Percentiles rank a stretch among this genome's conserved stretches.
Evolutionary conservation across 2,888 invertebrate species (phyloP).

Genomic region (Phytoseiulus persimilis): DNA sequence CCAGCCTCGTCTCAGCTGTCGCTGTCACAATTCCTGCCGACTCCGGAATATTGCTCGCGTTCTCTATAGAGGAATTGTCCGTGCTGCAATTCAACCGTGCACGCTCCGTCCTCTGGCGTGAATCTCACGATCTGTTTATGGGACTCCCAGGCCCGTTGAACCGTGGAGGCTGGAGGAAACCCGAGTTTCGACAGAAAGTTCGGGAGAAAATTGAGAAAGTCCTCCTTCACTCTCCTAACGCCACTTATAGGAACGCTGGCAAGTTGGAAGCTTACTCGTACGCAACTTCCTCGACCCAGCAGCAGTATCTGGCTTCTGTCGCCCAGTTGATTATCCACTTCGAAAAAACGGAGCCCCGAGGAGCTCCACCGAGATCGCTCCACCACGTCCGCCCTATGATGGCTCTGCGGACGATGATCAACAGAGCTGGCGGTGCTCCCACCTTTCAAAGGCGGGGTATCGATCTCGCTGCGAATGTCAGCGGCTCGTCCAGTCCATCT

Average conservation of each 20-base stretch:
- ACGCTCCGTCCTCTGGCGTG: too few species aligned
- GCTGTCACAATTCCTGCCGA: not conserved
- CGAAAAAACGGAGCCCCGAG: not conserved
- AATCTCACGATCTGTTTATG: not conserved
- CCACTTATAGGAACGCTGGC: not conserved
- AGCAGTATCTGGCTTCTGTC: not conserved
- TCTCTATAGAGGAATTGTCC: too few species aligned
- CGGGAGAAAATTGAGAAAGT: not conserved
- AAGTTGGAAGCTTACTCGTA: not conserved
- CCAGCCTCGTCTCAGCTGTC: not conserved
- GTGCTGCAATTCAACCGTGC: too few species aligned
- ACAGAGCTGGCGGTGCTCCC: too few species aligned
- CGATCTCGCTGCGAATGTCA: too few species aligned
- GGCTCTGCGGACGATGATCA: too few species aligned
- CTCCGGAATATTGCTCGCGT: not conserved
- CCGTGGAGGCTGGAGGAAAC: not conserved
- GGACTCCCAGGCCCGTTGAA: not conserved
- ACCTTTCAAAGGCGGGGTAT: too few species aligned
- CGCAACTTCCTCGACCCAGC: not conserved
- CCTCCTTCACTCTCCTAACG: not conserved
- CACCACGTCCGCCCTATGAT: not conserved
- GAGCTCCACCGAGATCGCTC: not conserved
- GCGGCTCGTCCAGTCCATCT: too few species aligned
- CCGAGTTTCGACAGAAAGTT: not conserved
- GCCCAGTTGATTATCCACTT: not conserved